A percentile compares a stretch with the other conserved stretches of the same genome.
Evolutionary conservation across 2,797 vertebrate species (phyloP).

Genomic region (Sebastes hubbsi): DNA sequence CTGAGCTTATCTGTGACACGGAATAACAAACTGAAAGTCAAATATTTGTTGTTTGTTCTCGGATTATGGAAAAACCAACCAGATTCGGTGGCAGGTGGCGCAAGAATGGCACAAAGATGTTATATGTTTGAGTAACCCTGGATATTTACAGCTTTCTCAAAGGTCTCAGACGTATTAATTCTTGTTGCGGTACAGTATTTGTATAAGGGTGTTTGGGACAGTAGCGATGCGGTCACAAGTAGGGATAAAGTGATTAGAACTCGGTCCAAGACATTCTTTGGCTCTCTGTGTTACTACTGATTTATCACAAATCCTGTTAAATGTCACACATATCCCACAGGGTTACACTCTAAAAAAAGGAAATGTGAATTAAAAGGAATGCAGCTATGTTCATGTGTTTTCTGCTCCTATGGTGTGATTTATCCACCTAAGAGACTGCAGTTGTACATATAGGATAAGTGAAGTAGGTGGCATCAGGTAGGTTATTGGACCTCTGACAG

Average conservation of each 20-base stretch:
- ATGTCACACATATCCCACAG: slow-evolving; percentile 38
- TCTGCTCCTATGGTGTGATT: not conserved
- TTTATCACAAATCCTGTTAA: slow-evolving; percentile 26
- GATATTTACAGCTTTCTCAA: slow-evolving; percentile 43
- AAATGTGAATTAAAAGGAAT: not conserved
- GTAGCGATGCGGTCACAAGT: slow-evolving; percentile 33
- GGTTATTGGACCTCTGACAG: not conserved
- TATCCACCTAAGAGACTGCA: not conserved
- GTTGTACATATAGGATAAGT: not conserved
- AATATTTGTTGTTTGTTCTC: slow-evolving; percentile 51
- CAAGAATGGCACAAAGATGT: slow-evolving; percentile 9
- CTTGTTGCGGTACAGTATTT: slow-evolving; percentile 23
- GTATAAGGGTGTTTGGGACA: slow-evolving; percentile 25
- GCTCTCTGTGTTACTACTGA: slow-evolving; percentile 5
- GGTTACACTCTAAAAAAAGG: not conserved
- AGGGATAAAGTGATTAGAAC: slow-evolving; percentile 51
- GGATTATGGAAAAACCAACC: slow-evolving; percentile 18
- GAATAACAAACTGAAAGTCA: slow-evolving; percentile 43
- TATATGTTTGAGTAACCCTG: slow-evolving; percentile 31
- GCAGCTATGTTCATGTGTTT: not conserved
- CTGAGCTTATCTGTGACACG: slow-evolving; percentile 21
- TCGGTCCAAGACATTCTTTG: slow-evolving; percentile 44
- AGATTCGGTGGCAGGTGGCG: not conserved
- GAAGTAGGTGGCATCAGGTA: not conserved
- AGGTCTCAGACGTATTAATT: slow-evolving; percentile 3